Evolutionary conservation across 2,888 invertebrate species (phyloP).

Genomic region (Shargacucullia verbasci): DNA sequence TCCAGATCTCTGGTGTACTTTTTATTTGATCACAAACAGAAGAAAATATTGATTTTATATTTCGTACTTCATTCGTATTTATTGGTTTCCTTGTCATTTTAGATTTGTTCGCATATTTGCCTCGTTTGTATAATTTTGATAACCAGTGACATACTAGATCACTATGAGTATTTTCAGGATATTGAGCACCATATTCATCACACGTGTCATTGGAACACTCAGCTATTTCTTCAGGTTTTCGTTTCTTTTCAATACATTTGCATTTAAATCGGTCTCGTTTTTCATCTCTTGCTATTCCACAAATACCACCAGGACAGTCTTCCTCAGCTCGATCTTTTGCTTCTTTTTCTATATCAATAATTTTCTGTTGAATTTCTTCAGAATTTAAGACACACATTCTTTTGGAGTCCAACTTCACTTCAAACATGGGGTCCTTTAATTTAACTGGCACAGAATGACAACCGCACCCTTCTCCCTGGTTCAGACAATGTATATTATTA

Average conservation of each 20-base stretch:
- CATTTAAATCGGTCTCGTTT: constrained; percentile 23
- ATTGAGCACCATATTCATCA: not conserved
- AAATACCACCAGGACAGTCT: constrained; percentile 28
- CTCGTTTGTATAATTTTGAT: constrained; percentile 12
- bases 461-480: constrained; percentile 4
- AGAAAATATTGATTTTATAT: constrained; percentile 37
- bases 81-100: constrained; percentile 16
- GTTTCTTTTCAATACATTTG: constrained; percentile 32
- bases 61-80: constrained; percentile 20
- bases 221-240: constrained; percentile 13
- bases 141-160: constrained; percentile 19
- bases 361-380: constrained; percentile 59
- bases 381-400: constrained; percentile 67
- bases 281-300: constrained; percentile 20
- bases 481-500: not conserved
- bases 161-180: not conserved
- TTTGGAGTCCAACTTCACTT: constrained; percentile 61
- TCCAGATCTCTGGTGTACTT: constrained; percentile 32
- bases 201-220: constrained; percentile 38
- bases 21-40: constrained; percentile 34
- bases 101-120: not conserved
- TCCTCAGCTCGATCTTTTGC: constrained; percentile 5
- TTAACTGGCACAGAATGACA: not conserved
- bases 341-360: constrained; percentile 39
- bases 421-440: constrained; percentile 45